Evolutionary conservation across 2,888 invertebrate species (phyloP).

Genomic region (Ellobium chinense): DNA sequence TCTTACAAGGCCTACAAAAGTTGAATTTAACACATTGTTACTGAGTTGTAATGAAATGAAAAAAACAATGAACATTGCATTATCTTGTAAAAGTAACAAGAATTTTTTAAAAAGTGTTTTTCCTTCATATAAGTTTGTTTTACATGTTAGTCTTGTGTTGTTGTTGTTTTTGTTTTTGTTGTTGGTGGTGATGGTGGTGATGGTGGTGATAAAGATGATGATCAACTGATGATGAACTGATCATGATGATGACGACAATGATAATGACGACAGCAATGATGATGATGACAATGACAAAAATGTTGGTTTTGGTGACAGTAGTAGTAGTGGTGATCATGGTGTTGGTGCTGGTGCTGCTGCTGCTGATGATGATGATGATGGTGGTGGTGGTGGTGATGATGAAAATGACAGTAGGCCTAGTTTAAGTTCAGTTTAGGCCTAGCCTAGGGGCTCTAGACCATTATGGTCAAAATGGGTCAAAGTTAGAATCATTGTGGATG

Average conservation of each 20-base stretch:
- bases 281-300: conserved; percentile 2
- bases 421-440: neutral
- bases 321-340: neutral
- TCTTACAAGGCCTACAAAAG: neutral
- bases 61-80: neutral
- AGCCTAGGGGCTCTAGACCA: conserved; percentile 15
- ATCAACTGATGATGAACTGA: neutral
- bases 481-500: conserved; percentile 12
- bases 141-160: neutral
- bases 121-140: neutral
- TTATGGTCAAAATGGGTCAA: neutral
- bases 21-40: neutral
- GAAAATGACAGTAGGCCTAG: neutral
- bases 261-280: neutral
- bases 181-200: neutral
- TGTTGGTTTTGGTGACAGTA: neutral
- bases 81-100: neutral
- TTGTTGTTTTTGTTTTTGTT: neutral
- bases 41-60: neutral
- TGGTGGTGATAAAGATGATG: neutral
- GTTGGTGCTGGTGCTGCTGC: neutral
- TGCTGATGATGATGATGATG: neutral
- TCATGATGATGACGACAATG: neutral
- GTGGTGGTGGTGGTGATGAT: conserved; percentile 1
- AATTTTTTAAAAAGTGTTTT: neutral